A percentile compares a stretch with the other conserved stretches of the same genome.
These are phyloP conservation scores for Agriopis aurantiaria DNA, from an alignment of 2,888 invertebrate species.

Conservation along the genomic window DNA sequence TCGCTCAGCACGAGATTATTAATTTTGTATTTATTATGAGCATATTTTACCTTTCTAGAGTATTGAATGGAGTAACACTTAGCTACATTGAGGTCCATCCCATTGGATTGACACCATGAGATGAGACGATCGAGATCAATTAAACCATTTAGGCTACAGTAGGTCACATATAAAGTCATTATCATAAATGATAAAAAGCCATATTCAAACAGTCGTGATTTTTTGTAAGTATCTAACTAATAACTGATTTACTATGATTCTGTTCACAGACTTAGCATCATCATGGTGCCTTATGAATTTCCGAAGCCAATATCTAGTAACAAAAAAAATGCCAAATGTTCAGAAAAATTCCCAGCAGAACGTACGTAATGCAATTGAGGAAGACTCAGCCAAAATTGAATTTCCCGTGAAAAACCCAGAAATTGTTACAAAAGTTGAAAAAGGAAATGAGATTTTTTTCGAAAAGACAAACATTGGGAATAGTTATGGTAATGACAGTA, in stretches of 20 bases:
- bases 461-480: slow-evolving; percentile 1
- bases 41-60: no score
- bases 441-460: background rate
- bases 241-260: background rate
- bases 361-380: background rate
- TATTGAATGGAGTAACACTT: no score
- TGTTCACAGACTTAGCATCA: background rate
- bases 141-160: no score
- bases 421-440: background rate
- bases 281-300: background rate
- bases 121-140: no score
- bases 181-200: no score
- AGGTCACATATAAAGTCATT: no score
- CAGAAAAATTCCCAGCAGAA: background rate
- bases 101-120: no score
- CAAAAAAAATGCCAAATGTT: background rate
- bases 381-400: background rate
- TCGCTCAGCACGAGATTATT: no score
- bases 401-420: background rate
- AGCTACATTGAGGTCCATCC: no score
- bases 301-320: background rate
- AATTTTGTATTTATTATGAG: no score
- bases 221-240: no score
- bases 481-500: background rate
- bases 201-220: no score